phyloP scores from a whole-genome alignment of 2,888 invertebrate species.

The Chesias legatella region DNA sequence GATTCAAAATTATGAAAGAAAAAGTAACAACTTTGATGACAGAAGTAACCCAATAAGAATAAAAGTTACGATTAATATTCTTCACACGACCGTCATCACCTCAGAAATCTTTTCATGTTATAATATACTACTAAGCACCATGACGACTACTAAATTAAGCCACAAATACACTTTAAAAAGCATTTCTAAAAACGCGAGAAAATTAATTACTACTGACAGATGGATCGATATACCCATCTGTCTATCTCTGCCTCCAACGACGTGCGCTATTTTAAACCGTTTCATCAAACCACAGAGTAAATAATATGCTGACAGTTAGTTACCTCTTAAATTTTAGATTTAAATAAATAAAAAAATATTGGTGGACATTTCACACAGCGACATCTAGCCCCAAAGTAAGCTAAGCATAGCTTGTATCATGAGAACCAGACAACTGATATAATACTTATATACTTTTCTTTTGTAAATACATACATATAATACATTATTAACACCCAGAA shows the following conservation, averaged over 20 bases:
- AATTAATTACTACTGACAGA: constrained; percentile 50
- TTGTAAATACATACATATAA: too few species aligned
- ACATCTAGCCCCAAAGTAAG: too few species aligned
- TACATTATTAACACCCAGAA: too few species aligned
- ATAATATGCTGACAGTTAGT: neutral
- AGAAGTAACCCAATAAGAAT: constrained; percentile 12
- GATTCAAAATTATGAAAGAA: too few species aligned
- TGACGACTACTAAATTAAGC: constrained; percentile 15
- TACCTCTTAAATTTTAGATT: too few species aligned
- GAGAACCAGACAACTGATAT: too few species aligned
- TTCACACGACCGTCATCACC: neutral
- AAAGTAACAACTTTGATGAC: too few species aligned
- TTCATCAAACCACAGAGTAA: constrained; percentile 10
- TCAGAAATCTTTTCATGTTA: constrained; percentile 5
- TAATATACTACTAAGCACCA: neutral
- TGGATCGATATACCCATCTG: constrained; percentile 53
- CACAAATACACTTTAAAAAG: constrained; percentile 21
- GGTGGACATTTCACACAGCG: too few species aligned
- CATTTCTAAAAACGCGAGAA: constrained; percentile 35
- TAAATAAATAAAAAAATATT: too few species aligned
- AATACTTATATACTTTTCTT: too few species aligned
- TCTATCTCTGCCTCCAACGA: constrained; percentile 34
- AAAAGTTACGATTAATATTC: neutral
- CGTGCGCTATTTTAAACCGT: constrained; percentile 49
- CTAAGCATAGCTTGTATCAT: too few species aligned